Conservation (phyloP, 2,888 invertebrate species). For the Chloromyia formosa region DNA sequence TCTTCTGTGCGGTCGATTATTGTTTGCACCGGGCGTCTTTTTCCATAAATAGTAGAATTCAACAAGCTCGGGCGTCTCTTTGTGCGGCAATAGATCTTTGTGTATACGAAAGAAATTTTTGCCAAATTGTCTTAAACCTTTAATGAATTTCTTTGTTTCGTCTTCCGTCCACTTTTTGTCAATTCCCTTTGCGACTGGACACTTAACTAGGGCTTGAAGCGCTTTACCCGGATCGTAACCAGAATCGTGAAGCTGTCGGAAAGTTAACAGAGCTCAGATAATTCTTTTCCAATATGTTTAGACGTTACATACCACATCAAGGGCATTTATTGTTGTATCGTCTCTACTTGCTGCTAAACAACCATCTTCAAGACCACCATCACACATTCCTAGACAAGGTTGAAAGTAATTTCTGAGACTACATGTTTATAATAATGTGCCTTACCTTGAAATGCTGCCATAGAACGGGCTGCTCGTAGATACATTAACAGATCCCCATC, state of each 20-base stretch:
- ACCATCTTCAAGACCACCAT: conserved; percentile 97
- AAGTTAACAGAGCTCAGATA: no score
- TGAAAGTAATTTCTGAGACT: no score
- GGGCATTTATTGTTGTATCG: conserved; percentile 96
- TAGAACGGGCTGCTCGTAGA: conserved; percentile 94
- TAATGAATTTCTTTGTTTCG: conserved; percentile 97
- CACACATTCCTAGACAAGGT: conserved; percentile 93
- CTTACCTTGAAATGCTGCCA: conserved; percentile 91
- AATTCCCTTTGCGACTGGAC: conserved; percentile 95
- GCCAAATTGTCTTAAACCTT: conserved; percentile 97
- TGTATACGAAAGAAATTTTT: conserved; percentile 99
- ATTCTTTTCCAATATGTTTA: background rate
- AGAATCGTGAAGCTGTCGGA: conserved; percentile 85
- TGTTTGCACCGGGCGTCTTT: conserved; percentile 97
- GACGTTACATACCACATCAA: conserved; percentile 77
- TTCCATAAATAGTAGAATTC: conserved; percentile 99
- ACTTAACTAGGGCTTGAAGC: conserved; percentile 94
- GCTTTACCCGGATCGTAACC: conserved; percentile 97
- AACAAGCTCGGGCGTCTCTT: conserved; percentile 96
- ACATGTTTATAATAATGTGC: no score
- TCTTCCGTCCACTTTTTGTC: conserved; percentile 99
- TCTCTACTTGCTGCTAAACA: conserved; percentile 96
- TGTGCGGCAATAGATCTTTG: conserved; percentile 95
- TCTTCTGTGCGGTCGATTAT: conserved; percentile 92
- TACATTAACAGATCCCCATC: conserved; percentile 98